Base-by-base conservation (phyloP, 1,140 invertebrate genomes). In the Portunus trituberculatus region DNA sequence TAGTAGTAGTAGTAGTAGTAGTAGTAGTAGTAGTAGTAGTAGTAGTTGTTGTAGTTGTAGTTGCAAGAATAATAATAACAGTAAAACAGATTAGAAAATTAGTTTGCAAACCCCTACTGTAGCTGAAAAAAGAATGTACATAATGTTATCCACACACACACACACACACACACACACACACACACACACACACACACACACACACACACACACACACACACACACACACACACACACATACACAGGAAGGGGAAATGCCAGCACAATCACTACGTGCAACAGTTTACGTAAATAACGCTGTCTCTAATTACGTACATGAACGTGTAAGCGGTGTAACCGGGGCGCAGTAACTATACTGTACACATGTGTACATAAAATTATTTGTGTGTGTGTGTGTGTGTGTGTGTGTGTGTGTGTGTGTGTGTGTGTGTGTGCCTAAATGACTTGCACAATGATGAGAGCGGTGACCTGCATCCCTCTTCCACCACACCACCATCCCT, bases 341-440 rank as follows among this genome's bases (percentile, higher is more conserved):
- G n/a, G n/a, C n/a, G n/a, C n/a, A n/a, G n/a, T n/a, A n/a, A n/a
- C 16, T 59, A 59, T n/a, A 76, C n/a, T 2, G n/a, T 76, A 76
- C n/a, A 25, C n/a, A 76, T 1, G 67, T 76, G 52, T 59, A 14
- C 16, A 12, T 59, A 20, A 20, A n/a, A 20, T 12, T 76, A 20
- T 76, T 12, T 91, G 90, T 91, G 52, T 91, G 90, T 91, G 90
- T 32, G 90, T 91, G 90, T 91, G 89, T 91, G 89, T 52, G 46
- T 91, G 46, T 91, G 45, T 91, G 89, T 91, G 46, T 91, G 89
- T 91, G 46, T 91, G 46, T 52, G 28, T 52, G 89, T 91, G 52
- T 52, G 46, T 31, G 46, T 52, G 89, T 12, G 87, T 89, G 87
- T 89, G 87, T 89, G 32, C 4, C 0, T 46, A 45, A 46, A 28